phyloP scores from a whole-genome alignment of 2,888 invertebrate species.

The Clepsis dumicolana region DNA sequence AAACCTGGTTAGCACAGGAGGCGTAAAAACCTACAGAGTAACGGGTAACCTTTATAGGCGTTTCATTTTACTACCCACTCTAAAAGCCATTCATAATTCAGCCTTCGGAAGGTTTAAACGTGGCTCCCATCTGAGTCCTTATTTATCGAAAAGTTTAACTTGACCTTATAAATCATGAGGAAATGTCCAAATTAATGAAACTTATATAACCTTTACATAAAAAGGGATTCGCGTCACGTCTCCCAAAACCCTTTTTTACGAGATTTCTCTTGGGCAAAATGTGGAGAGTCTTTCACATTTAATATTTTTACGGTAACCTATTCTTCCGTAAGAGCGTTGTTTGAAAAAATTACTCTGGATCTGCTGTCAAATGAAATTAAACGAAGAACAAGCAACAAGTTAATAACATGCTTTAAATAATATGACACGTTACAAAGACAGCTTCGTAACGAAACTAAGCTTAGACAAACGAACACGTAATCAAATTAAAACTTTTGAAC shows the following conservation, averaged over 20 bases:
- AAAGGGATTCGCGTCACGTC: conserved; percentile 73
- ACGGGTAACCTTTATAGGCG: neutral
- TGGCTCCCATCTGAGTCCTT: conserved; percentile 3
- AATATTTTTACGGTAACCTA: conserved; percentile 19
- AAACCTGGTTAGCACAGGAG: neutral
- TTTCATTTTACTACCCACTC: conserved; percentile 5
- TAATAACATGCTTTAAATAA: conserved; percentile 1
- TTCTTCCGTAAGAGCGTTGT: neutral
- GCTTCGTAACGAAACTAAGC: neutral
- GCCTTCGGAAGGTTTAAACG: neutral
- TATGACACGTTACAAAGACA: neutral
- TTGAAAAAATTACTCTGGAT: conserved; percentile 4
- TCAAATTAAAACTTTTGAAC: neutral
- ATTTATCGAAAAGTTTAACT: conserved; percentile 15
- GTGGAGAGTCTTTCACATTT: conserved; percentile 17
- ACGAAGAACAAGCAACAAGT: neutral
- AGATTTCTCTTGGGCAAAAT: conserved; percentile 26
- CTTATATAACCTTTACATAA: conserved; percentile 33
- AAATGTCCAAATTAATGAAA: conserved; percentile 33
- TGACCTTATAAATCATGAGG: conserved; percentile 21
- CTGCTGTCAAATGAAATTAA: neutral
- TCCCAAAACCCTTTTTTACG: conserved; percentile 54
- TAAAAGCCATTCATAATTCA: conserved; percentile 7
- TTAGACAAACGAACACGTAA: neutral
- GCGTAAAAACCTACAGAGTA: neutral